Conservation (phyloP, 2,888 invertebrate species). For the Oasisia sp. region DNA sequence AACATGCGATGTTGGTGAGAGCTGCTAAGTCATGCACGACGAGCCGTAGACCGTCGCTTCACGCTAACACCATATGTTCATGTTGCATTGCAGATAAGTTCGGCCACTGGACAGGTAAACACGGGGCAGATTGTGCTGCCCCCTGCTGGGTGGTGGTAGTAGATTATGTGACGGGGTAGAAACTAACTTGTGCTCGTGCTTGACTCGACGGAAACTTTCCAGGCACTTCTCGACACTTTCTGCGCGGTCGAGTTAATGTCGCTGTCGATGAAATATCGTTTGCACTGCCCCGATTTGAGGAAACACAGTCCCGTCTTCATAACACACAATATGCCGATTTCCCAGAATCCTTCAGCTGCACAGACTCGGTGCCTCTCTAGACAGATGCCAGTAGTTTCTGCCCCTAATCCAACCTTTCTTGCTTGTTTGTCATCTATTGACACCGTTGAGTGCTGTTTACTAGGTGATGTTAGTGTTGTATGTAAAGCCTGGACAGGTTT, state of each 20-base stretch:
- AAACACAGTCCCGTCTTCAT: not conserved
- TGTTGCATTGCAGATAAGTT: conserved; percentile 35
- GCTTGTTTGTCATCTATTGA: not conserved
- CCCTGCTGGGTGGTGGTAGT: not conserved
- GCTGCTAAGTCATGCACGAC: not conserved
- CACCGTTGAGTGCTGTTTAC: not conserved
- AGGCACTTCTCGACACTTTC: not conserved
- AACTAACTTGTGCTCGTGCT: not conserved
- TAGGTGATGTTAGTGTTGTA: no score
- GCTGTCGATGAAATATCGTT: not conserved
- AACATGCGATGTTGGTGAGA: not conserved
- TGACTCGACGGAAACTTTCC: not conserved
- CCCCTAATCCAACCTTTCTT: not conserved
- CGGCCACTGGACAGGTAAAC: conserved; percentile 40
- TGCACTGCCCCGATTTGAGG: not conserved
- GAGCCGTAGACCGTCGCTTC: not conserved
- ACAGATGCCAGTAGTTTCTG: not conserved
- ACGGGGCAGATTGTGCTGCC: not conserved
- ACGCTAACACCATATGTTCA: not conserved
- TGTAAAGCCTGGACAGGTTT: no score
- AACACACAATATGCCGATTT: not conserved
- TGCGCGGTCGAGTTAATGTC: not conserved
- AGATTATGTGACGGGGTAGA: not conserved
- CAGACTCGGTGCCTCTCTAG: not conserved
- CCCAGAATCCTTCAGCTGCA: not conserved